phyloP scores from a whole-genome alignment of 2,888 invertebrate species.

The Chalcosyrphus nemorum region DNA sequence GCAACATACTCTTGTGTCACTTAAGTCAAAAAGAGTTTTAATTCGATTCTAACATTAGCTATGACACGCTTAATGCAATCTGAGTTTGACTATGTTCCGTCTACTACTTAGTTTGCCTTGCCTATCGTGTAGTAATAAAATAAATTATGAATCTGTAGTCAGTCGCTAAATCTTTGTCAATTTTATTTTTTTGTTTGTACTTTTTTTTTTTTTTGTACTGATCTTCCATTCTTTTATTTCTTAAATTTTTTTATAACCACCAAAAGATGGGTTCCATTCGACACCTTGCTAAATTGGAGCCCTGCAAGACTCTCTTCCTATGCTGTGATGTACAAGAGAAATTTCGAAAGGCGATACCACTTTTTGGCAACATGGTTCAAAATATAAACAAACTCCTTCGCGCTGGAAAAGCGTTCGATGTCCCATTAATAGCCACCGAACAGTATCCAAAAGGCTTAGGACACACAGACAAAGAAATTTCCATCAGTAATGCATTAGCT shows the following conservation, averaged over 20 bases:
- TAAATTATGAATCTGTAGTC: too few species aligned
- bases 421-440: constrained; percentile 87
- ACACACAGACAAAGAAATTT: constrained; percentile 87
- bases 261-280: neutral
- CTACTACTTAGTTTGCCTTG: too few species aligned
- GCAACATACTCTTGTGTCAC: too few species aligned
- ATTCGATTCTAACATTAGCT: too few species aligned
- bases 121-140: too few species aligned
- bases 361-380: constrained; percentile 88
- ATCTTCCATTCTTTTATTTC: neutral
- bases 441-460: constrained; percentile 90
- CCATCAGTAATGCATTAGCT: constrained; percentile 84
- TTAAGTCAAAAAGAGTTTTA: too few species aligned
- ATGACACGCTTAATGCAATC: too few species aligned
- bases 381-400: constrained; percentile 87
- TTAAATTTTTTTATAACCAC: neutral
- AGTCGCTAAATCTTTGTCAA: neutral
- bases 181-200: neutral
- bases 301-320: constrained; percentile 87
- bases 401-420: constrained; percentile 85
- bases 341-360: constrained; percentile 87
- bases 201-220: neutral
- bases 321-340: constrained; percentile 93
- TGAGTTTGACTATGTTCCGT: too few species aligned
- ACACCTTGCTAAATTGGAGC: constrained; percentile 78